Base-by-base conservation (phyloP, 2,113 vertebrate species). In the Opisthocomus hoazin region DNA sequence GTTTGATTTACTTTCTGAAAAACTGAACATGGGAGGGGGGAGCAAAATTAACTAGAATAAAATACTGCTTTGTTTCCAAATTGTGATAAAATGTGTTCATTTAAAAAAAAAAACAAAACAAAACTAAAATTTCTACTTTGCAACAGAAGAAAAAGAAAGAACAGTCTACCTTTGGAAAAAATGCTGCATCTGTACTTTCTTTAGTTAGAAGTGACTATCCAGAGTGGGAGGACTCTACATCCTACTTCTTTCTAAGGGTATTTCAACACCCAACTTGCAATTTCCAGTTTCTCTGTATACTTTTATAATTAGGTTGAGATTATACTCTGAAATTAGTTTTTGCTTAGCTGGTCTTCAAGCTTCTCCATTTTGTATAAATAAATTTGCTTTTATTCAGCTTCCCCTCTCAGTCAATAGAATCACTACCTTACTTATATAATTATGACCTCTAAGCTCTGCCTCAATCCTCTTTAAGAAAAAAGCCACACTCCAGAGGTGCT, bases 301-400 rank as follows among this genome's bases (percentile, higher is more conserved):
- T 54, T 12, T 64, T 60, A 45, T 27, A 76, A 58, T 78, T 82
- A 71, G 24, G 9, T 53, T 68, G n/a, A 53, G 15, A 27, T 60
- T 60, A 23, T 41, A 60, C 11, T 45, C 48, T 56, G 53, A 87
- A 84, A 64, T 75, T 51, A 50, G 64, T 87, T 88, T 96, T 94
- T 95, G 61, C 75, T 93, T 87, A 83, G 66, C n/a, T 84, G 50
- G 11, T 51, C 70, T 94, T 84, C 58, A 76, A 85, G 58, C 17
- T 90, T 90, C 84, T 93, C 61, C 24, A 77, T 76, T 84, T 88
- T 88, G 36, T 83, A 73, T 65, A 90, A 84, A 93, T 69, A 86
- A 85, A 75, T 65, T 50, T 89, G 14, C 37, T 91, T 89, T 90
- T 88, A 86, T 92, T 86, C 75, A 84, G 13, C 58, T 95, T 81